phyloP scores from a whole-genome alignment of 2,888 invertebrate species.

The Cordylochernes scorpioides region DNA sequence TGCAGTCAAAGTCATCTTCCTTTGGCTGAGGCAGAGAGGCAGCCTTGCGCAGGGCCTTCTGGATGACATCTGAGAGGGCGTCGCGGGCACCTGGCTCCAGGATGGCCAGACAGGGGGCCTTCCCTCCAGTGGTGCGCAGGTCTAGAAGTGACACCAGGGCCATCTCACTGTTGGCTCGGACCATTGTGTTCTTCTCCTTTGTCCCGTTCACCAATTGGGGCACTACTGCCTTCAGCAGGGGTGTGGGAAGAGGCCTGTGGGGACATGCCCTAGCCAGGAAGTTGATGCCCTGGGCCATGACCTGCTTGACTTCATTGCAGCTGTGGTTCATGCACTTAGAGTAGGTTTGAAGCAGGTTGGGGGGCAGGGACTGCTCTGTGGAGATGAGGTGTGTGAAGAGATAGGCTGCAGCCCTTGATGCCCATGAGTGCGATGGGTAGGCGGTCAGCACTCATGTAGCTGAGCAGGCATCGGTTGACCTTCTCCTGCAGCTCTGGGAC shows the following conservation, averaged over 20 bases:
- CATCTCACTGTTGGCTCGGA: slow-evolving; percentile 73
- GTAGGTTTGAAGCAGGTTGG: no score
- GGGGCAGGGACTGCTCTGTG: no score
- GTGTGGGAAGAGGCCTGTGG: slow-evolving; percentile 21
- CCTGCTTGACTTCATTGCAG: slow-evolving; percentile 77
- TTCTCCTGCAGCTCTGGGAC: slow-evolving; percentile 36
- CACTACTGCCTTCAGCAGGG: slow-evolving; percentile 44
- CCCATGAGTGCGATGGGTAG: slow-evolving; percentile 59
- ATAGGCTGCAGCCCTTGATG: no score
- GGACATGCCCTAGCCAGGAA: slow-evolving; percentile 38
- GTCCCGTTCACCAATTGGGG: slow-evolving; percentile 90
- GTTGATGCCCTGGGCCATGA: slow-evolving; percentile 50
- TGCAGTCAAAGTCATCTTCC: slow-evolving; percentile 75
- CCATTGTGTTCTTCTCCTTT: slow-evolving; percentile 88
- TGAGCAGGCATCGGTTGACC: slow-evolving; percentile 38
- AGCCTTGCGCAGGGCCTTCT: slow-evolving; percentile 56
- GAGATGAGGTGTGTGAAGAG: no score
- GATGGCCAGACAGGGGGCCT: slow-evolving; percentile 40
- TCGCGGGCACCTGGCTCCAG: slow-evolving; percentile 68
- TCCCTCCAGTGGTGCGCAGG: no score
- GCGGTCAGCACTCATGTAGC: slow-evolving; percentile 44
- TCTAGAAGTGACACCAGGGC: slow-evolving; percentile 61
- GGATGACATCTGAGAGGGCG: slow-evolving; percentile 60
- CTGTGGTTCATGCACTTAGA: slow-evolving; percentile 63
- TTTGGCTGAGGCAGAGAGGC: slow-evolving; percentile 48